Base-by-base conservation (phyloP, 2,888 invertebrate species). In the Adelphocoris suturalis region DNA sequence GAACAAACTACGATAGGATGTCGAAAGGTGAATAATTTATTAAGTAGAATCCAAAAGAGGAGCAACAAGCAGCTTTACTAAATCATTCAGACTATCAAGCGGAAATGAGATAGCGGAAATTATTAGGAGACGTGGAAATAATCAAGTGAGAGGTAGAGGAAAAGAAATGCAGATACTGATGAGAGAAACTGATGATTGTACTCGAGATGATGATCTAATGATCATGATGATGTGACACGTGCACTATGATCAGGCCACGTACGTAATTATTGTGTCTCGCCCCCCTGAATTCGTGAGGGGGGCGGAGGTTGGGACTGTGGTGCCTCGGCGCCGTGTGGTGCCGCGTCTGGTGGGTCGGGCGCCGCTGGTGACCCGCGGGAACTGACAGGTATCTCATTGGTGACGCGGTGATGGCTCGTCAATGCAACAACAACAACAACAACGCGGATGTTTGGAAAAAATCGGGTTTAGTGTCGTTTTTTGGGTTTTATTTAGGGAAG, bases 221-320 rank as follows among this genome's bases (percentile, higher is more conserved):
- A 27, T 11, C 13, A 37, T 68, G 68, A 68, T 68, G 68, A 68
- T 23, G 19, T 78, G 78, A 78, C 16, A 46, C 78, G 78, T 78
- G 78, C 78, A 68, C 68, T 68, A 80, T 82, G 16, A 52, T 48
- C 47, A 52, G 52, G 52, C 27, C 61, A 88, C 88, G 80, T 88
- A 88, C 88, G 78, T 88, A 88, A 61, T 88, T 88, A 78, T 52
- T 23, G 88, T 78, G 88, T 88, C 88, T 88, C 27, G 52, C 78
- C 55, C 78, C 80, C 80, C 88, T 88, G 88, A 78, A 80, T 52
- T 88, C 88, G 27, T 88, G 88, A 28, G 76, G 88, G 76, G 88
- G 88, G 52, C 88, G 88, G 37, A 88, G 86, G 27, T 61, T 37
- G 46, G 86, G 86, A 68, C 68, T 61, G 88, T 88, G 88, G 78